phyloP scores from a whole-genome alignment of 2,797 vertebrate genomes.

The Pseudochromis fuscus region DNA sequence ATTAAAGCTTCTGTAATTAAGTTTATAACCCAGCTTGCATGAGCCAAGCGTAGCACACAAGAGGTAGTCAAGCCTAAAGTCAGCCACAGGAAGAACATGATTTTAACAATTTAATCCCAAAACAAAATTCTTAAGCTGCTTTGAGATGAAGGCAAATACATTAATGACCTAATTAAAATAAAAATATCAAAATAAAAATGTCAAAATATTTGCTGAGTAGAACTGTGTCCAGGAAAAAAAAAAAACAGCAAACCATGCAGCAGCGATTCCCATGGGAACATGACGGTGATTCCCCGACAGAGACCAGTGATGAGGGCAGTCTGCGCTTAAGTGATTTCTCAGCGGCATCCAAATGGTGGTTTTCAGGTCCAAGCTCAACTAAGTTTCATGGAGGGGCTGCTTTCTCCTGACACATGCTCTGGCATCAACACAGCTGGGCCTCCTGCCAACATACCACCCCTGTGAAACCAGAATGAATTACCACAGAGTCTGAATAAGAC shows the following conservation, averaged over 20 bases:
- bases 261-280: conserved; percentile 53
- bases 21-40: conserved; percentile 16
- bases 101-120: conserved; percentile 48
- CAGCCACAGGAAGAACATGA: conserved; percentile 35
- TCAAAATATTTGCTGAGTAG: conserved; percentile 67
- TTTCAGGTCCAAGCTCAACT: conserved; percentile 65
- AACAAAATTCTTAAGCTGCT: conserved; percentile 36
- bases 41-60: conserved; percentile 31
- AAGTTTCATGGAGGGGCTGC: conserved; percentile 62
- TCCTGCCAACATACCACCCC: conserved; percentile 79
- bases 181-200: too few relatives aligned
- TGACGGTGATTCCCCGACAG: conserved; percentile 47
- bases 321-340: conserved; percentile 69
- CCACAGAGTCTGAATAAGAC: conserved; percentile 74
- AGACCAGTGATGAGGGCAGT: conserved; percentile 50
- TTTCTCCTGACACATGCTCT: conserved; percentile 82
- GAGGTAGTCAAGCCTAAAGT: conserved; percentile 46
- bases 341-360: conserved; percentile 52
- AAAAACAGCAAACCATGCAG: conserved; percentile 17
- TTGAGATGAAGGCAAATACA: conserved; percentile 56
- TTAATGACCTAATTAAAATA: conserved; percentile 55
- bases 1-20: conserved; percentile 35
- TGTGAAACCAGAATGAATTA: conserved; percentile 80
- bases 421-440: conserved; percentile 70
- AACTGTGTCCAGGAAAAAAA: conserved; percentile 50